phyloP scores from a whole-genome alignment of 2,113 vertebrate species.

The Nothobranchius kuhntae region DNA sequence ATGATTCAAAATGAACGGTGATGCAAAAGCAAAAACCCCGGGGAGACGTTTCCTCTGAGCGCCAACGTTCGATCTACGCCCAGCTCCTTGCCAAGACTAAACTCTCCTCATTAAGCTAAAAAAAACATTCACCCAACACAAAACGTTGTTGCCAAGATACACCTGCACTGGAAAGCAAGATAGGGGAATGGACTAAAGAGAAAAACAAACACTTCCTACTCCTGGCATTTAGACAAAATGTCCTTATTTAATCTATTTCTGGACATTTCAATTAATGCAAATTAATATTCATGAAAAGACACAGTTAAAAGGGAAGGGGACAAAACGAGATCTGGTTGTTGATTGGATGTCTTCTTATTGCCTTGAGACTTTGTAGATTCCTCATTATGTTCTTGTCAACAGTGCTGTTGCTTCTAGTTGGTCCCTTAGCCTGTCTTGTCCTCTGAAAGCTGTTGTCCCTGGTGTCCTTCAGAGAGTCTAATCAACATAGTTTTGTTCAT shows the following conservation, averaged over 20 bases:
- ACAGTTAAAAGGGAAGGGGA: neutral
- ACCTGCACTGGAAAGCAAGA: slow-evolving; percentile 25
- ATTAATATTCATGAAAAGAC: slow-evolving; percentile 6
- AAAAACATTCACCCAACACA: slow-evolving; percentile 56
- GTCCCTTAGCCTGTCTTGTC: slow-evolving; percentile 29
- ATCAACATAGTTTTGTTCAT: slow-evolving; percentile 69
- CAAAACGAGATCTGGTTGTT: slow-evolving; percentile 33
- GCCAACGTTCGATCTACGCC: slow-evolving; percentile 55
- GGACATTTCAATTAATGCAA: slow-evolving; percentile 21
- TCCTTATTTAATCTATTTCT: slow-evolving; percentile 14
- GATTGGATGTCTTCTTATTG: slow-evolving; percentile 40
- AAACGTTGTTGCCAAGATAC: slow-evolving; percentile 53
- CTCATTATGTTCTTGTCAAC: slow-evolving; percentile 54
- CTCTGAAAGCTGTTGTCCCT: slow-evolving; percentile 47
- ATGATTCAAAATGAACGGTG: slow-evolving; percentile 57
- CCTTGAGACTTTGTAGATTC: slow-evolving; percentile 53
- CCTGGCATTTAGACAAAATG: slow-evolving; percentile 9
- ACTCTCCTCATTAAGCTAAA: slow-evolving; percentile 72
- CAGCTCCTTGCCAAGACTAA: slow-evolving; percentile 65
- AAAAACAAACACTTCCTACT: neutral
- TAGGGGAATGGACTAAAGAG: slow-evolving; percentile 13
- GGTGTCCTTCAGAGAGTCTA: slow-evolving; percentile 69
- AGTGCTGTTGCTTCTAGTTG: slow-evolving; percentile 8
- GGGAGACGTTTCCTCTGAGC: slow-evolving; percentile 69
- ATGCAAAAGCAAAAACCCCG: slow-evolving; percentile 57